These are phyloP conservation scores for Trypoxylon attenuatum DNA, from an alignment of 2,888 invertebrate genomes.

Conservation along the genomic window DNA sequence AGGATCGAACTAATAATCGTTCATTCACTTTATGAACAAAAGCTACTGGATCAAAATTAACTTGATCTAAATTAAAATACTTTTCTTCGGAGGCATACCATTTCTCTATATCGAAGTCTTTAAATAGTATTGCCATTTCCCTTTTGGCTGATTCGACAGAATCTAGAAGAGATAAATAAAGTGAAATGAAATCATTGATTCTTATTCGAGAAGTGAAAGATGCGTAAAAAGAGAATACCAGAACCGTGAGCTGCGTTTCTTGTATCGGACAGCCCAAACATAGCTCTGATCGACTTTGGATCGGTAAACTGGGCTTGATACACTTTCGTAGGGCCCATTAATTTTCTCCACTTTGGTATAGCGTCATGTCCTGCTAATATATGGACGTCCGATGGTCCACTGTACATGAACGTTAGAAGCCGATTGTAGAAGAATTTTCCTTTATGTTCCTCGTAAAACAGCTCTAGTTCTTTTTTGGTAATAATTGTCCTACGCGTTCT, in stretches of 20 bases:
- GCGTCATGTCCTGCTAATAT: constrained; percentile 86
- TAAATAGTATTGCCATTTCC: constrained; percentile 91
- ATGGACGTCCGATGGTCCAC: constrained; percentile 89
- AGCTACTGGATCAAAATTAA: constrained; percentile 76
- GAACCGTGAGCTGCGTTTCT: constrained; percentile 97
- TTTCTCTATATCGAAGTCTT: constrained; percentile 82
- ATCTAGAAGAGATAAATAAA: no score
- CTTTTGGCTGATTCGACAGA: constrained; percentile 82
- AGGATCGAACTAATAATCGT: no score
- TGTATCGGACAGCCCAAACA: constrained; percentile 94
- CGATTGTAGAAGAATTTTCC: constrained; percentile 90
- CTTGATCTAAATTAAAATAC: constrained; percentile 73
- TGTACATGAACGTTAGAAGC: constrained; percentile 87
- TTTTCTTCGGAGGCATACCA: constrained; percentile 80
- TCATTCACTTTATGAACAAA: constrained; percentile 76
- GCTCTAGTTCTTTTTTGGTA: constrained; percentile 79
- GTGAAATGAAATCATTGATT: no score
- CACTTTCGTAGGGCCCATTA: constrained; percentile 95
- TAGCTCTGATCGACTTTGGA: constrained; percentile 87
- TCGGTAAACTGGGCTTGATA: constrained; percentile 86
- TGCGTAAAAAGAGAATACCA: no score
- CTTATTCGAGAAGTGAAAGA: no score
- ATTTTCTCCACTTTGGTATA: constrained; percentile 85
- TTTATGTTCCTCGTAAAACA: constrained; percentile 89
- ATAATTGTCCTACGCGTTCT: constrained; percentile 81